Base-by-base conservation (phyloP, 2,113 vertebrate species). In the Phalacrocorax pelagicus region DNA sequence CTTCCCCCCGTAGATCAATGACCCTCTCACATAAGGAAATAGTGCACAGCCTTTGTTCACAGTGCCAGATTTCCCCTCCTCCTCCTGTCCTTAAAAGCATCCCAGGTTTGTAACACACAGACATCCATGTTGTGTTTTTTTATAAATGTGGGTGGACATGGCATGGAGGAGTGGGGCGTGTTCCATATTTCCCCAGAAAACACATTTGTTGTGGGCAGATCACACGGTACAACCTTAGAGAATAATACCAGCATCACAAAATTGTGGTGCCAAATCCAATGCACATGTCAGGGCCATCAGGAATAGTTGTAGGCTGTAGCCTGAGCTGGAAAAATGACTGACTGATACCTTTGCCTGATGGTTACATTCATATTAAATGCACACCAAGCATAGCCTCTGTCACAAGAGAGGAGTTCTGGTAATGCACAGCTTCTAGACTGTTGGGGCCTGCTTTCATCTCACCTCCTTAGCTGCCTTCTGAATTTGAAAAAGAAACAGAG, bases 111-210 rank as follows among this genome's bases (percentile, higher is more conserved):
- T 55, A 51, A 51, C 27, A n/a, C 1, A 4, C 26, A 59, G 19
- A 26, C 23, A 44, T 23, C n/a, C 2, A 4, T 38, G 49, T 16
- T 36, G n/a, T 46, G 42, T 29, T 46, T 30, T 13, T 19, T 10
- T n/a, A 46, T 11, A 38, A 38, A 10, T 1, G 11, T 3, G 21
- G 16, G 47, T 30, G 63, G 47, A 20, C 14, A 36, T 0, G 1
- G 40, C 0, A 0, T 12, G 44, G 38, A 57, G 40, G 12, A 74
- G 36, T 2, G 38, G 16, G 15, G 22, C 1, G 0, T 15, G 49
- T n/a, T 66, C 34, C 3, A 1, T 42, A 15, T 66, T 69, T 42
- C 36, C 52, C 32, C 47, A 44, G 27, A 38, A 51, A 40, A 20
- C 5, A 36, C 24, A 1, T 10, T 34, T 55, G 62, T 29, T 82